Conservation (phyloP, 2,888 invertebrate genomes). For the Agelastica alni region DNA sequence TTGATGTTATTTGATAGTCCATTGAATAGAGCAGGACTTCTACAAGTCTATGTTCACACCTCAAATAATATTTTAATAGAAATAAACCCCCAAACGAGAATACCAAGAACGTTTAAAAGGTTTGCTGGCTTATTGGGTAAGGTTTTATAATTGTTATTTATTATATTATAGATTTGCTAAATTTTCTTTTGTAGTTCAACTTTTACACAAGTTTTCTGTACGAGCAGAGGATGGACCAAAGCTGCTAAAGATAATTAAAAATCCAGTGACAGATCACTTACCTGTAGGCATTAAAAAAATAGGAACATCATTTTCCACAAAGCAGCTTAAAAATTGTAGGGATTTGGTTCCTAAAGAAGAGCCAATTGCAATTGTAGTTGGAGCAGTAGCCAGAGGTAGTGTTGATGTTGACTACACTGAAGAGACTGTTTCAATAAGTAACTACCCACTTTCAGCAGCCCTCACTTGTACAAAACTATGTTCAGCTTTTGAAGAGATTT, state of each 20-base stretch:
- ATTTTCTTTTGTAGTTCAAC: constrained; percentile 84
- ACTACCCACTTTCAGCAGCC: constrained; percentile 95
- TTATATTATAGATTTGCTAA: no score
- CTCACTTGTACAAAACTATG: constrained; percentile 95
- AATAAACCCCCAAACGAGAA: constrained; percentile 95
- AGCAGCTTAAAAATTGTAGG: constrained; percentile 68
- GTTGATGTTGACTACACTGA: constrained; percentile 88
- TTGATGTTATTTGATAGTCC: constrained; percentile 98
- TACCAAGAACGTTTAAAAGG: constrained; percentile 95
- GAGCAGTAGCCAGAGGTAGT: constrained; percentile 97
- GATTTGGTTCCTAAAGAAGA: constrained; percentile 81
- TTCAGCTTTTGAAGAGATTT: constrained; percentile 91
- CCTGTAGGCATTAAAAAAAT: constrained; percentile 93
- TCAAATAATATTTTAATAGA: constrained; percentile 92
- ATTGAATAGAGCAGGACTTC: constrained; percentile 88
- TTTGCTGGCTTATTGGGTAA: constrained; percentile 96
- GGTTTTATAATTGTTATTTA: constrained; percentile 8
- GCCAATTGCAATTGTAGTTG: constrained; percentile 88
- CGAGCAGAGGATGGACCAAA: constrained; percentile 89
- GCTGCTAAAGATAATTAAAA: constrained; percentile 93
- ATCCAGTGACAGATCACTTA: constrained; percentile 91
- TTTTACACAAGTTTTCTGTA: constrained; percentile 92
- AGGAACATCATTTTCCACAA: constrained; percentile 86
- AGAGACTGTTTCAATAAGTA: constrained; percentile 88
- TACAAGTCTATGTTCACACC: constrained; percentile 95